Evolutionary conservation across 2,797 vertebrate species (phyloP).

Genomic region (Aldrovandia affinis): DNA sequence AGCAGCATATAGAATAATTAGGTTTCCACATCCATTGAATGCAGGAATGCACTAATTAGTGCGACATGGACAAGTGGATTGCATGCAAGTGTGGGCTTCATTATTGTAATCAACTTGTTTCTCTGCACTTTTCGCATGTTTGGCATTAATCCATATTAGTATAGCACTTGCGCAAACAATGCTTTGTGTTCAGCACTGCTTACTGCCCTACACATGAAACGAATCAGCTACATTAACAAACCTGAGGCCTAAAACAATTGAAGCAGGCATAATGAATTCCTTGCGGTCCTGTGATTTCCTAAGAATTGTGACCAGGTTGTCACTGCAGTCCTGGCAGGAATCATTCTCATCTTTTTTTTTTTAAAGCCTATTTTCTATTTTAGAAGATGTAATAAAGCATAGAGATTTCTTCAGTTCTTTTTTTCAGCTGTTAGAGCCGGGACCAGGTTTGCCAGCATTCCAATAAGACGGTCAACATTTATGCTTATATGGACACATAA

Average conservation of each 20-base stretch:
- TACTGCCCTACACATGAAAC: slow-evolving; percentile 5
- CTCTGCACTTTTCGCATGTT: slow-evolving; percentile 13
- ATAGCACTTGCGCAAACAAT: slow-evolving; percentile 32
- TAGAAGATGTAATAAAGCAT: neutral
- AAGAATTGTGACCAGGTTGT: slow-evolving; percentile 14
- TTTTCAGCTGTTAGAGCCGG: neutral
- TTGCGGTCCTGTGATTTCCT: slow-evolving; percentile 33
- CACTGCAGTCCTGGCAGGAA: slow-evolving; percentile 31
- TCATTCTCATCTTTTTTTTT: slow-evolving; percentile 22
- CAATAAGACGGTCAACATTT: neutral
- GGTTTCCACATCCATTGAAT: neutral
- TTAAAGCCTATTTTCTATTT: slow-evolving; percentile 29
- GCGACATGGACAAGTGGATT: slow-evolving; percentile 5
- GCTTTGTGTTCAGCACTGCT: neutral
- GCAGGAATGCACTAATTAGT: slow-evolving; percentile 12
- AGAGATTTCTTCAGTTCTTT: neutral
- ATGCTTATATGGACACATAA: neutral
- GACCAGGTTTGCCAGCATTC: neutral
- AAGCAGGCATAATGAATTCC: slow-evolving; percentile 9
- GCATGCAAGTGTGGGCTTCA: neutral
- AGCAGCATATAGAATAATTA: neutral
- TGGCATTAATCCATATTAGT: slow-evolving; percentile 32
- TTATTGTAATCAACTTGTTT: slow-evolving; percentile 1
- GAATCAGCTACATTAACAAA: slow-evolving; percentile 26
- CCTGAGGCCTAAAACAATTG: slow-evolving; percentile 16